A percentile compares a stretch with the other conserved stretches of the same genome.
These are phyloP conservation scores for Drosophila funebris DNA, from an alignment of 1,140 invertebrate genomes.

Conservation along the genomic window DNA sequence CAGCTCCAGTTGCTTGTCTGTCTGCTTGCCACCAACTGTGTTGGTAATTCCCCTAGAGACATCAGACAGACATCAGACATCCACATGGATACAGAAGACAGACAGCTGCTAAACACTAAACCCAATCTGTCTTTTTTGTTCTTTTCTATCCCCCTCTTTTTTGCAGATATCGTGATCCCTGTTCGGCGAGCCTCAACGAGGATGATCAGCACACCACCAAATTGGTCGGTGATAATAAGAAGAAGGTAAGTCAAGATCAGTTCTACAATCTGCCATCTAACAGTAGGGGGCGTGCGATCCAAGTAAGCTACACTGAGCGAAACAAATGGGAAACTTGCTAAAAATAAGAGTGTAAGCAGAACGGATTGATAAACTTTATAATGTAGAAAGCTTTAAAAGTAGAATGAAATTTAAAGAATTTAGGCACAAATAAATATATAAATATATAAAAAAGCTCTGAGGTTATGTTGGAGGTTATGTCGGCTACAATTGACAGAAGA, in stretches of 20 bases:
- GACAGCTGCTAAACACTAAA: conserved; percentile 43
- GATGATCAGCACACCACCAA: conserved; percentile 96
- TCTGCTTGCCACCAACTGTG: background rate
- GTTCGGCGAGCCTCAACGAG: conserved; percentile 93
- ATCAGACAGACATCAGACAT: background rate
- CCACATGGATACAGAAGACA: background rate
- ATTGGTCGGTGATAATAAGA: conserved; percentile 91
- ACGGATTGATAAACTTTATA: background rate
- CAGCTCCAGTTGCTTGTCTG: background rate
- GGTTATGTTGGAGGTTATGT: background rate
- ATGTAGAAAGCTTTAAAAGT: too few species aligned
- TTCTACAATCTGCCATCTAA: conserved; percentile 18
- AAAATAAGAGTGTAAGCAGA: too few species aligned
- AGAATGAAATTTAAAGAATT: too few species aligned
- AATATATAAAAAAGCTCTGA: background rate
- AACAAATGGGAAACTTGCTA: background rate
- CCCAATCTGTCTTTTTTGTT: conserved; percentile 36
- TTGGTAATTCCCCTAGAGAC: background rate
- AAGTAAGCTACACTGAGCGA: background rate
- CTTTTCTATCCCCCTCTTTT: conserved; percentile 17
- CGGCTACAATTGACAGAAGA: too few species aligned
- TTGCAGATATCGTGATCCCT: conserved; percentile 90
- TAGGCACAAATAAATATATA: background rate
- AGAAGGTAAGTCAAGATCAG: conserved; percentile 87
- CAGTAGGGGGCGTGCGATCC: conserved; percentile 20